A percentile compares a stretch with the other conserved stretches of the same genome.
phyloP scores from a whole-genome alignment of 2,888 invertebrate genomes.

The Drosophila niveifrons region DNA sequence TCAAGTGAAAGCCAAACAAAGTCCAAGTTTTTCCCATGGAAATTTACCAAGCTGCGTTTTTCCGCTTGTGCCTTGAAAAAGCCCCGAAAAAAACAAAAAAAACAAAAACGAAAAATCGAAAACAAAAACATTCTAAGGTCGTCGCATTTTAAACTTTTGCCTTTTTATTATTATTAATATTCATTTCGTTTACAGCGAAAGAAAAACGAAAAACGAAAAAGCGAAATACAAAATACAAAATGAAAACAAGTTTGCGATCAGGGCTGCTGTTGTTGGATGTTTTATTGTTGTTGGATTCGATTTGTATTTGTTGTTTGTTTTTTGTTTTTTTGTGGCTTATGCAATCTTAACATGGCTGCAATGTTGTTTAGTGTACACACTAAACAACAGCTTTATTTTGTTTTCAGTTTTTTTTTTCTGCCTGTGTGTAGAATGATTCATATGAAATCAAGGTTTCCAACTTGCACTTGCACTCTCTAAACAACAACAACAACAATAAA shows the following conservation, averaged over 20 bases:
- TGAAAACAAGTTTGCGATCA: conserved; percentile 55
- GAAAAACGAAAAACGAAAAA: conserved; percentile 26
- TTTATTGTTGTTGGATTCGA: conserved; percentile 5
- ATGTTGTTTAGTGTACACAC: conserved; percentile 1
- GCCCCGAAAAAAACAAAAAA: not conserved
- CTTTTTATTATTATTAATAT: conserved; percentile 23
- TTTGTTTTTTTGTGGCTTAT: conserved; percentile 33
- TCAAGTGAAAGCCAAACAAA: conserved; percentile 41
- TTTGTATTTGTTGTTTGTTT: conserved; percentile 12
- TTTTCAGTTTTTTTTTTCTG: not conserved
- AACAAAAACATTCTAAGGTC: conserved; percentile 55
- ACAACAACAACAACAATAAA: too few species aligned
- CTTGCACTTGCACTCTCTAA: not conserved
- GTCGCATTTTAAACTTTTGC: conserved; percentile 30
- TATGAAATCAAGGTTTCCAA: not conserved
- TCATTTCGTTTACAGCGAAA: conserved; percentile 31
- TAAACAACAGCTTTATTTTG: not conserved
- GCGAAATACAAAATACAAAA: conserved; percentile 25
- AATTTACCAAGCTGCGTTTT: conserved; percentile 51
- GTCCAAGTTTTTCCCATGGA: conserved; percentile 36
- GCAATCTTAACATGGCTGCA: conserved; percentile 29
- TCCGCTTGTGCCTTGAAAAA: conserved; percentile 52
- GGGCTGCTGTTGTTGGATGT: conserved; percentile 36
- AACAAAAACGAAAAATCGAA: too few species aligned
- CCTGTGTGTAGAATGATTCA: not conserved